A percentile compares a stretch with the other conserved stretches of the same genome.
Evolutionary conservation across 1,140 invertebrate species (phyloP).

Genomic region (Drosophila repleta): DNA sequence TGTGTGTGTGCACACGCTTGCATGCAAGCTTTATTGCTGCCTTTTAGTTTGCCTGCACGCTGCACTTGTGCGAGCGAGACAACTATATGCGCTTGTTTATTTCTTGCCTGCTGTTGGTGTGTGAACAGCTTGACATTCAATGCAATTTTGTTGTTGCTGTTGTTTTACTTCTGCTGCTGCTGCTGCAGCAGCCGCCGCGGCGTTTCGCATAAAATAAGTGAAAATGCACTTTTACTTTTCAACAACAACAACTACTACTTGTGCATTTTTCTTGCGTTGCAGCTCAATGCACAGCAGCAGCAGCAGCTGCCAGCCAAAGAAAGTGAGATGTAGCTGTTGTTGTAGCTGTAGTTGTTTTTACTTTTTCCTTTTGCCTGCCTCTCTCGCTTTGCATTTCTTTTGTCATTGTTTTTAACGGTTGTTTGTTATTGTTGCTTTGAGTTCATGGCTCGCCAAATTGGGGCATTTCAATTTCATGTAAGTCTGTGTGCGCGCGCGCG

Average conservation of each 20-base stretch:
- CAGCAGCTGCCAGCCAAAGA: conserved; percentile 51
- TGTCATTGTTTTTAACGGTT: conserved; percentile 64
- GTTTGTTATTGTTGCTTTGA: conserved; percentile 61
- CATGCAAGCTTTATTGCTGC: conserved; percentile 72
- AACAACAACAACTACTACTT: conserved; percentile 54
- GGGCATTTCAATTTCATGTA: conserved; percentile 70
- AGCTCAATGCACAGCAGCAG: conserved; percentile 45
- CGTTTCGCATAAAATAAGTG: conserved; percentile 78
- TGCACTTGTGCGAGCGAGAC: conserved; percentile 56
- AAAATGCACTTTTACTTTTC: conserved; percentile 84
- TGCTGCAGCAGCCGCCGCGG: conserved; percentile 42
- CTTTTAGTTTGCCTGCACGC: conserved; percentile 42
- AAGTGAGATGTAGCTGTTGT: conserved; percentile 64
- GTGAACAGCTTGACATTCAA: conserved; percentile 79
- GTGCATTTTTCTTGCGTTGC: conserved; percentile 56
- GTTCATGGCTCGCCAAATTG: conserved; percentile 79
- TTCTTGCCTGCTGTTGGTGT: conserved; percentile 29
- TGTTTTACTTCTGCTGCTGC: conserved; percentile 37
- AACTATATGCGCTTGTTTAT: conserved; percentile 37
- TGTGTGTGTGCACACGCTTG: conserved; percentile 48
- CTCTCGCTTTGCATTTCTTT: conserved; percentile 60
- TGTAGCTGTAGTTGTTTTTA: conserved; percentile 16
- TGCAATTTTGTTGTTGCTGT: conserved; percentile 65
- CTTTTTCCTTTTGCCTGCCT: conserved; percentile 15
- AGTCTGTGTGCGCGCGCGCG: no score